phyloP scores from a whole-genome alignment of 2,113 vertebrate genomes.

The Polypterus senegalus region DNA sequence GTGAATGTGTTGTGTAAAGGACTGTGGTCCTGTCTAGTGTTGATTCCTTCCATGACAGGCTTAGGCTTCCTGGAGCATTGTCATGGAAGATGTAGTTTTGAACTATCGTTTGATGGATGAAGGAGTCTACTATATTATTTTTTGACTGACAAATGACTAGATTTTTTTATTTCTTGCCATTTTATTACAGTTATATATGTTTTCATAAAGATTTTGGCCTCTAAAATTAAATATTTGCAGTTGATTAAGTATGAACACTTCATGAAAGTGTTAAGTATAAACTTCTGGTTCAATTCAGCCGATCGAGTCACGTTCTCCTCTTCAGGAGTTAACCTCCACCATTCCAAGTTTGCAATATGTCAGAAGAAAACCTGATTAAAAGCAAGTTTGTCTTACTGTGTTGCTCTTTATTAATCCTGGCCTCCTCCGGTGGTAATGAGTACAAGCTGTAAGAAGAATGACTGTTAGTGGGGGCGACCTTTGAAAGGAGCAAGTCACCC shows the following conservation, averaged over 20 bases:
- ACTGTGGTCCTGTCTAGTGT: too few relatives aligned
- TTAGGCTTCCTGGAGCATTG: too few relatives aligned
- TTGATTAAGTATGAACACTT: too few relatives aligned
- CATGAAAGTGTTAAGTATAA: too few relatives aligned
- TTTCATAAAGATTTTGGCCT: background rate
- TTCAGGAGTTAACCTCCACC: background rate
- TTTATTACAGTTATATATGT: background rate
- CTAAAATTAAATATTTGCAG: too few relatives aligned
- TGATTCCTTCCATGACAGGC: too few relatives aligned
- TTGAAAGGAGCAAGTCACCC: slow-evolving; percentile 58
- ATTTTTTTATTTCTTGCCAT: background rate
- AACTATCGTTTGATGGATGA: too few relatives aligned
- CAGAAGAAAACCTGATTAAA: slow-evolving; percentile 32
- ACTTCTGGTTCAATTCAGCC: too few relatives aligned
- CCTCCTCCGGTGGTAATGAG: slow-evolving; percentile 53
- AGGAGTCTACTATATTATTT: too few relatives aligned
- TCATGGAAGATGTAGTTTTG: too few relatives aligned
- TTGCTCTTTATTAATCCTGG: slow-evolving; percentile 57
- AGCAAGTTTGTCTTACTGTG: slow-evolving; percentile 47
- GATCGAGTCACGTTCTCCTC: background rate
- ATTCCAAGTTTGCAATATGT: background rate
- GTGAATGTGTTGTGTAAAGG: too few relatives aligned
- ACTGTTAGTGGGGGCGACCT: slow-evolving; percentile 44
- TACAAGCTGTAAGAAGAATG: slow-evolving; percentile 49
- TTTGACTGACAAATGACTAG: too few relatives aligned